Evolutionary conservation across 1,140 invertebrate genomes (phyloP).

Genomic region (Drosophila melanogaster): DNA sequence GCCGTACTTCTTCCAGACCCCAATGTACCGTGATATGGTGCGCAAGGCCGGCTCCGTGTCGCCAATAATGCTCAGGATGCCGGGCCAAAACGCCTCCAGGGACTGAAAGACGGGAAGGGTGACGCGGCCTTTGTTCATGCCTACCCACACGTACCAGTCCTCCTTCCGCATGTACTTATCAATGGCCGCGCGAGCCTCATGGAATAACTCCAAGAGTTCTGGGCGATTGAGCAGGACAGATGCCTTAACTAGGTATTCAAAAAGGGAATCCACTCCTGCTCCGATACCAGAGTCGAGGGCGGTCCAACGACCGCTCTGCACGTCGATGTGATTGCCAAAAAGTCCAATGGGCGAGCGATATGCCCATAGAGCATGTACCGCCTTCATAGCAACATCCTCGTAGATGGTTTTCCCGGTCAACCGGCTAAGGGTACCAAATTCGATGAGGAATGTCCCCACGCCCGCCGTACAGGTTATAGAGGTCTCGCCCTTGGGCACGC

Average conservation of each 20-base stretch:
- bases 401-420: slow-evolving; percentile 98
- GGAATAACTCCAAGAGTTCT: slow-evolving; percentile 96
- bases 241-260: slow-evolving; percentile 99
- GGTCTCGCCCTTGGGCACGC: slow-evolving; percentile 97
- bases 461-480: slow-evolving; percentile 98
- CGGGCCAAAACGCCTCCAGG: slow-evolving; percentile 99
- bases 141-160: slow-evolving; percentile 98
- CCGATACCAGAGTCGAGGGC: slow-evolving; percentile 97
- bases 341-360: slow-evolving; percentile 95
- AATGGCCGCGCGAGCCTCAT: slow-evolving; percentile 92
- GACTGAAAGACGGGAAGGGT: slow-evolving; percentile 99
- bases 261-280: slow-evolving; percentile 99
- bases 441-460: slow-evolving; percentile 98
- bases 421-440: slow-evolving; percentile 97
- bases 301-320: slow-evolving; percentile 97
- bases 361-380: slow-evolving; percentile 94
- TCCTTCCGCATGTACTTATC: slow-evolving; percentile 96
- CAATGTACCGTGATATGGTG: slow-evolving; percentile 97
- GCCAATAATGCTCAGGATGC: slow-evolving; percentile 95
- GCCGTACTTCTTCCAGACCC: slow-evolving; percentile 98
- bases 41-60: slow-evolving; percentile 96
- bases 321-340: slow-evolving; percentile 98
- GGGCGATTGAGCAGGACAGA: slow-evolving; percentile 92
- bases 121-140: slow-evolving; percentile 97
- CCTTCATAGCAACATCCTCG: slow-evolving; percentile 97